Base-by-base conservation (phyloP, 35 echinoderm and acorn worm genomes). In the Diadema setosum region DNA sequence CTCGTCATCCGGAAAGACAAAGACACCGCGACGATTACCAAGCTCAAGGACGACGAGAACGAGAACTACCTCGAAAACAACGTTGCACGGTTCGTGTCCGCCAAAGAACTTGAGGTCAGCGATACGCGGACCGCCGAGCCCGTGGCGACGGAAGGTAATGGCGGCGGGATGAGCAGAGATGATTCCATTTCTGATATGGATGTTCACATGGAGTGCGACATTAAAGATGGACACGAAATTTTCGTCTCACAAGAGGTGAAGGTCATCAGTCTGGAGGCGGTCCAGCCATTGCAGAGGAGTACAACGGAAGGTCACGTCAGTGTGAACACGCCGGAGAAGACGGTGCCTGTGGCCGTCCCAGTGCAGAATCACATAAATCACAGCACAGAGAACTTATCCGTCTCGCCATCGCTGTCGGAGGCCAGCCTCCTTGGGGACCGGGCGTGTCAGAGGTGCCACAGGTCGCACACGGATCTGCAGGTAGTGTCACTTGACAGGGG, bases 11-110 rank as follows among this genome's bases (percentile, higher is more conserved):
- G 37, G 27, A 67, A 67, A 1, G 26, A 67, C 12, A 36, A 78
- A 34, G 44, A 78, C 25, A 41, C 8, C 6, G 18, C 25, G 9
- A 3, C 25, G 8, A 44, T 35, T 33, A 39, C 24, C n/a, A 78
- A 78, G 40, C 29, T 9, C 21, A 75, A 6, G 36, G 73, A 78
- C n/a, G 73, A 78, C 23, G 73, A 42, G 33, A 78, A 78, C 21
- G 73, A 78, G n/a, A 78, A 78, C 73, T 78, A 78, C 73, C 73
- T 78, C 27, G 40, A 78, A 9, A 78, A 20, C 73, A 44, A 4
- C 16, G 20, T 36, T 0, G 37, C 18, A 8, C 27, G 37, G 4
- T 32, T 33, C 63, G 30, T 67, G 27, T 67, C 63, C 0, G 27
- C 3, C 12, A 67, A 29, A 34, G 63, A 65, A 33, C 26, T 33